Evolutionary conservation across 2,797 vertebrate species (phyloP).

Genomic region (Percopsis omiscomaycus): DNA sequence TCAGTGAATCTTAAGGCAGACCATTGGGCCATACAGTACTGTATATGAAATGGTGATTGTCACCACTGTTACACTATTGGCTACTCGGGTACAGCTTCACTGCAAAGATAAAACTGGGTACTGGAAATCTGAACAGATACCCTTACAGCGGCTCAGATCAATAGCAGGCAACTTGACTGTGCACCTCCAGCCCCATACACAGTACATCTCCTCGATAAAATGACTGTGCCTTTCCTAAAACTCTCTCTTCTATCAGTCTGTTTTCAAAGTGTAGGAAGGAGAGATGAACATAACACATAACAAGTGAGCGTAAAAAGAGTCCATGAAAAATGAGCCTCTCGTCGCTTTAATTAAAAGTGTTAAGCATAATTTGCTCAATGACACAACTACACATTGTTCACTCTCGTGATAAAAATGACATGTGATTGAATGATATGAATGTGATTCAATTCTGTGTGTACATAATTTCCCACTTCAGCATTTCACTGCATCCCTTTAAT

Average conservation of each 20-base stretch:
- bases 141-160: constrained; percentile 36
- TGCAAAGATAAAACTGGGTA: constrained; percentile 9
- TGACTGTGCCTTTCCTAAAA: constrained; percentile 8
- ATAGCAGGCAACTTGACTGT: constrained; percentile 23
- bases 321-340: constrained; percentile 18
- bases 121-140: constrained; percentile 16
- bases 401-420: constrained; percentile 50
- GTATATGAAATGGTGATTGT: constrained; percentile 20
- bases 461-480: constrained; percentile 32
- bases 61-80: constrained; percentile 13
- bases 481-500: constrained; percentile 33
- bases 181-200: constrained; percentile 3
- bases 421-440: constrained; percentile 49
- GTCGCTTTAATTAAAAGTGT: constrained; percentile 62
- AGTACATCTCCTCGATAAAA: constrained; percentile 15
- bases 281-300: constrained; percentile 18
- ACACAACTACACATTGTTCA: constrained; percentile 44
- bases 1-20: not conserved
- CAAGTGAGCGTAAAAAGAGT: constrained; percentile 14
- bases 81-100: constrained; percentile 48
- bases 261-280: constrained; percentile 17
- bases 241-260: constrained; percentile 29
- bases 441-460: constrained; percentile 33
- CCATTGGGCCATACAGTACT: not conserved
- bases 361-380: constrained; percentile 60